Base-by-base conservation (phyloP, 2,888 invertebrate genomes). In the Lycia hirtaria region DNA sequence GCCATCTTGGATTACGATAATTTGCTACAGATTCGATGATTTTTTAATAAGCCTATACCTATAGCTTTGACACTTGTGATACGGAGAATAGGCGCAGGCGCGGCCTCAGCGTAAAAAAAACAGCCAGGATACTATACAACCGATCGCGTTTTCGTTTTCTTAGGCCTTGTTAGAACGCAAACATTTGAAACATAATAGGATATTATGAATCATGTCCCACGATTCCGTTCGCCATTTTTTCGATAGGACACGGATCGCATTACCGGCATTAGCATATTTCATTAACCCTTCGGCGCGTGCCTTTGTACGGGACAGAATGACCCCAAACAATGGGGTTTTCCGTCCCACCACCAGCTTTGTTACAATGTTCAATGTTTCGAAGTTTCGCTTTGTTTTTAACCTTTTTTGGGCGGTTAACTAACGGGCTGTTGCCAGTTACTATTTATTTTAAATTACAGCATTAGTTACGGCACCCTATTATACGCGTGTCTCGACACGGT, bases 201-300 rank as follows among this genome's bases (percentile, higher is more conserved):
- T 17, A 37, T 47, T 35, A 47, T 47, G 47, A 47, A 15, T 33
- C 14, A 24, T 20, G 35, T 53, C 40, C 56, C 35, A 33, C 48
- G 61, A 47, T 56, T 45, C 58, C 22, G 20, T 48, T 30, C 50
- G 48, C 54, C 52, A 44, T 58, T 63, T 62, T 66, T 64, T 60
- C 60, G 64, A 66, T 67, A 67, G 58, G 66, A 60, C 67, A 69
- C 69, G 67, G 55, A 62, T 67, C 59, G 63, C 64, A 69, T 69
- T 67, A 69, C 53, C 43, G 24, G 45, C 54, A 67, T 69, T 69
- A 69, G 67, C 69, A 69, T 69, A 67, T 69, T 69, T 69, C 69
- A 69, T 69, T 69, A 69, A 67, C 67, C 63, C 48, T 57, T 56
- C 56, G 56, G 33, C 15, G 50, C 38, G 52, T 43, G 54, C 57